Base-by-base conservation (phyloP, 2,888 invertebrate genomes). In the Drosophila yooni region DNA sequence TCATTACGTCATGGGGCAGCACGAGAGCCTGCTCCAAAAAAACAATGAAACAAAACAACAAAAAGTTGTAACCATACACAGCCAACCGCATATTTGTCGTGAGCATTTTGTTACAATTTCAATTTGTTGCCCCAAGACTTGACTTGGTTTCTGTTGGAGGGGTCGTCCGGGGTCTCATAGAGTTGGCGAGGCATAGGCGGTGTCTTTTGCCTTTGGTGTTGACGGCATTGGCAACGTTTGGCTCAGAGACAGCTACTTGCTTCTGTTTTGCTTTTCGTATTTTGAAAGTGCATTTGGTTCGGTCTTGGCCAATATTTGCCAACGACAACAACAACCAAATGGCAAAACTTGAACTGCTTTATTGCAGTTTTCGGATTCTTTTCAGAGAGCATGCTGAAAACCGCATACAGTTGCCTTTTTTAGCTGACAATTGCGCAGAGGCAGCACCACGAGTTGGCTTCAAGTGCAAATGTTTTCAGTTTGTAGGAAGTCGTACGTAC, bases 41-140 rank as follows among this genome's bases (percentile, higher is more conserved):
- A 43, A 27, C 29, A 29, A 33, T 10, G 34, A 13, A 40, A 15
- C 48, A 52, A 59, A 57, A 57, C n/a, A 40, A 40, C 10, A 27
- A 31, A 48, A 52, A 73, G 63, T 52, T 71, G 80, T 61, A 77
- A 46, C 62, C 76, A 75, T 70, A 66, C 79, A 77, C 52, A 64
- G 74, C 21, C 53, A 80, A 87, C 85, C 88, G 88, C 88, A 89
- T 85, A 85, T 84, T 85, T 89, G 85, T 85, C 82, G 89, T 85
- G 89, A 84, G 88, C 85, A 88, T 85, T 85, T 89, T 89, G 88
- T 82, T 85, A 89, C 88, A 88, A 89, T 85, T 85, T 84, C 88
- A 85, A 89, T 89, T 83, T 89, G 81, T 74, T 76, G 82, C 68
- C 82, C 61, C 76, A 72, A 84, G 85, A 57, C 80, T 81, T 81